phyloP scores from a whole-genome alignment of 1,140 invertebrate genomes.

The Atta colombica region DNA sequence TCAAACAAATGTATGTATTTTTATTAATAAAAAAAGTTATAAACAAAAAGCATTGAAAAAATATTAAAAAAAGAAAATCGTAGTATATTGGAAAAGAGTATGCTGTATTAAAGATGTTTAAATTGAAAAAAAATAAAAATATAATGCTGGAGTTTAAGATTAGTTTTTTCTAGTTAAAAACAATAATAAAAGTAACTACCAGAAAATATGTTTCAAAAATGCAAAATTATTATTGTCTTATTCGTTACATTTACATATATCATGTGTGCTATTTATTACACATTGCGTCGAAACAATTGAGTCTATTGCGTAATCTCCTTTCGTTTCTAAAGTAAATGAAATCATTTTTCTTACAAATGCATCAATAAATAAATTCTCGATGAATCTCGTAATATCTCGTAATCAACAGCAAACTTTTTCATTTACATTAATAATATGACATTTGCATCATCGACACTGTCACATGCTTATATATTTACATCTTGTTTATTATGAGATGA shows the following conservation, averaged over 20 bases:
- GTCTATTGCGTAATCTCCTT: neutral
- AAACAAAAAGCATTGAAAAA: too few species aligned
- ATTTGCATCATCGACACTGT: slow-evolving; percentile 11
- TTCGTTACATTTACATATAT: neutral
- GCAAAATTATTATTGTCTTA: neutral
- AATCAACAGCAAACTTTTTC: slow-evolving; percentile 12
- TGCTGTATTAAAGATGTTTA: neutral
- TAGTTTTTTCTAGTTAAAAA: neutral
- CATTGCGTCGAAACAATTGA: neutral
- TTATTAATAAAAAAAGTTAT: too few species aligned
- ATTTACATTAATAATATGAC: slow-evolving; percentile 33
- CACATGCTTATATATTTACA: neutral
- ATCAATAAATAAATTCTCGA: neutral
- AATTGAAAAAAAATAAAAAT: neutral
- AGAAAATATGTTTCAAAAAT: neutral
- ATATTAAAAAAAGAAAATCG: too few species aligned
- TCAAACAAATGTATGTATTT: too few species aligned
- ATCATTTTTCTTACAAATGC: slow-evolving; percentile 3
- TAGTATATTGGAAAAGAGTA: too few species aligned
- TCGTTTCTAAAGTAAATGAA: neutral
- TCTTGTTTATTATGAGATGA: slow-evolving; percentile 7
- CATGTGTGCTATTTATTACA: slow-evolving; percentile 1
- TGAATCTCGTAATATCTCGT: neutral
- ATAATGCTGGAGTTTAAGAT: neutral
- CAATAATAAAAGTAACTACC: neutral